phyloP scores from a whole-genome alignment of 2,797 vertebrate genomes.

The Xenops minutus region DNA sequence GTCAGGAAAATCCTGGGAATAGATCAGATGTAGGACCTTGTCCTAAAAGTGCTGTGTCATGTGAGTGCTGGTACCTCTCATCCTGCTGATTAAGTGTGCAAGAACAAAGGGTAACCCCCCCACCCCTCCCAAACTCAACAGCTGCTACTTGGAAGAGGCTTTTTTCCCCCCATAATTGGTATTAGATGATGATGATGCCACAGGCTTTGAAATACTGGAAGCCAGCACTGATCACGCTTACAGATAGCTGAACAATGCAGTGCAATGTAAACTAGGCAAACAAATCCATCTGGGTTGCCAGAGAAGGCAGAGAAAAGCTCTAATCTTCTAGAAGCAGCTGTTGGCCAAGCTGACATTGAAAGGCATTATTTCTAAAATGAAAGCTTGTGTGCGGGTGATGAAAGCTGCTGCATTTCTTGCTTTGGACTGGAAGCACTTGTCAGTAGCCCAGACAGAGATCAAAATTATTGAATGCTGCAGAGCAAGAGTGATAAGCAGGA shows the following conservation, averaged over 20 bases:
- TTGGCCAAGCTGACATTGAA: slow-evolving; percentile 70
- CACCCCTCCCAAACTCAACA: slow-evolving; percentile 64
- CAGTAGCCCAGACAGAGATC: slow-evolving; percentile 46
- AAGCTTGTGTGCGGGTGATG: slow-evolving; percentile 53
- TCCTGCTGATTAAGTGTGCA: slow-evolving; percentile 44
- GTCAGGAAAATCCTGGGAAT: neutral
- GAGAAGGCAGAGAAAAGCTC: slow-evolving; percentile 71
- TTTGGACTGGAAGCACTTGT: slow-evolving; percentile 53
- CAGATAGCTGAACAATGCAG: slow-evolving; percentile 69
- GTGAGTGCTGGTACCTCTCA: neutral
- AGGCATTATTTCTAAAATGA: slow-evolving; percentile 70
- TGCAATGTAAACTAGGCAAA: slow-evolving; percentile 70
- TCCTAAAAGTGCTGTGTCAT: slow-evolving; percentile 54
- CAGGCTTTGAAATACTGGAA: slow-evolving; percentile 68
- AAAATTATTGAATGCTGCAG: slow-evolving; percentile 3
- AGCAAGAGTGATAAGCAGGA: slow-evolving; percentile 16
- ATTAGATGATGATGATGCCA: slow-evolving; percentile 64
- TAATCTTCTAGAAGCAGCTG: slow-evolving; percentile 72
- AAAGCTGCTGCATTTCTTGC: slow-evolving; percentile 66
- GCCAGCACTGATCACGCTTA: slow-evolving; percentile 67
- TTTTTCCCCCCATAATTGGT: slow-evolving; percentile 56
- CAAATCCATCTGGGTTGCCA: slow-evolving; percentile 70
- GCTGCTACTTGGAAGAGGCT: slow-evolving; percentile 64
- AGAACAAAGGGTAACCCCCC: slow-evolving; percentile 37
- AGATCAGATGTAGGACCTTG: neutral